Conservation (phyloP, 1,140 invertebrate genomes). For the Trigoniulus corallinus region DNA sequence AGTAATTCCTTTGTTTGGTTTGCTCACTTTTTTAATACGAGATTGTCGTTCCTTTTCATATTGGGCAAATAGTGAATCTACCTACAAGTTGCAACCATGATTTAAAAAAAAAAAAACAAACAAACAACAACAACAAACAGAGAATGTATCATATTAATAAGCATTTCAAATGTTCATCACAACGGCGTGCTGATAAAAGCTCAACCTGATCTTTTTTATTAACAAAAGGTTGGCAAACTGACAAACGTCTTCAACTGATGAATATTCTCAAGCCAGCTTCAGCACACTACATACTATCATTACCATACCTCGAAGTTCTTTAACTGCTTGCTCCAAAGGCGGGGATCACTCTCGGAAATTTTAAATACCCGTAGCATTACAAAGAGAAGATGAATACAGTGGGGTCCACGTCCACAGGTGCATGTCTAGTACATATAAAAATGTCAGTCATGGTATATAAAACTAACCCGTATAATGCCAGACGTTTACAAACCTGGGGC, state of each 20-base stretch:
- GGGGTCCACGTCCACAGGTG: slow-evolving; percentile 28
- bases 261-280: too few species aligned
- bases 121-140: too few species aligned
- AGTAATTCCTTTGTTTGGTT: too few species aligned
- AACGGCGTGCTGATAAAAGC: too few species aligned
- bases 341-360: slow-evolving; percentile 25
- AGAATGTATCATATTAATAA: too few species aligned
- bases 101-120: not conserved
- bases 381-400: slow-evolving; percentile 32
- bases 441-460: too few species aligned
- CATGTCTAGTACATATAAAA: slow-evolving; percentile 13
- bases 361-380: slow-evolving; percentile 33
- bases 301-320: slow-evolving; percentile 31
- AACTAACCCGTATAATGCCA: too few species aligned
- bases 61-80: slow-evolving; percentile 25
- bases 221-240: not conserved
- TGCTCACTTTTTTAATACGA: slow-evolving; percentile 13
- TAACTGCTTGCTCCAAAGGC: slow-evolving; percentile 25
- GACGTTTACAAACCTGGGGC: slow-evolving; percentile 27
- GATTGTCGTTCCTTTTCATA: slow-evolving; percentile 24
- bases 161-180: too few species aligned
- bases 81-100: slow-evolving; percentile 14
- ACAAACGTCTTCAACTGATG: too few species aligned
- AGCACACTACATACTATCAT: too few species aligned
- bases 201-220: not conserved